Evolutionary conservation across 2,113 vertebrate genomes (phyloP), one percentile per base, ranked within the genome.

Genomic region (Nothoprocta perdicaria): DNA sequence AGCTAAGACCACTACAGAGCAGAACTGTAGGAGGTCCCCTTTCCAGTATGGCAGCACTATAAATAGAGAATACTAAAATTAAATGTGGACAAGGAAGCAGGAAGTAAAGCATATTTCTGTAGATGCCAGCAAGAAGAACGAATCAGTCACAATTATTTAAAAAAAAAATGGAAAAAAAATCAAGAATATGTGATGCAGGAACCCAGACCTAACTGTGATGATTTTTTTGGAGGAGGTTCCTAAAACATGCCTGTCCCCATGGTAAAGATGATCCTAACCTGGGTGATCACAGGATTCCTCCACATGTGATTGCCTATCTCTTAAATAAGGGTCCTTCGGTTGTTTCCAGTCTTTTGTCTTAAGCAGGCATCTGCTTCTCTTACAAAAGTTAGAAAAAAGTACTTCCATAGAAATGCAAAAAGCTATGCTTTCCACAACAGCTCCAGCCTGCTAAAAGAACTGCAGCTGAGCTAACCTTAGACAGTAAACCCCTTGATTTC

Each of bases 101-200:
- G 84, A 89, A 88, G 69, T 35, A 43, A 87, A 92, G 87, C 73
- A 66, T 83, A 14, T 83, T 92, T 68, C 92, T 89, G 85, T 65
- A 80, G 91, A 83, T 87, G 82, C 46, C 89, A 48, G 89, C 74
- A 89, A 86, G 92, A 87, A 87, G 68, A 94, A 96, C 83, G 72
- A 75, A 95, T 93, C 76, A 48, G 92, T 89, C 84, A 94, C 81
- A 92, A 91, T 71, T 85, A 35, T 89, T 94, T 92, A 87, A 83
- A 75, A 52, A 92, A 94, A 81, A n/a, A n/a, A n/a, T n/a, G 79
- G 89, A 92, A 15, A 33, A 15, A 33, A 31, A 73, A 71, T 94
- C 52, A 57, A 84, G 73, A 76, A 85, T 65, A 10, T 53, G 84
- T n/a, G 89, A 80, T 89, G 79, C 72, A 63, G 40, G 92, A 72